phyloP scores from a whole-genome alignment of 2,888 invertebrate genomes.

The Liopterus haemorrhoidalis region DNA sequence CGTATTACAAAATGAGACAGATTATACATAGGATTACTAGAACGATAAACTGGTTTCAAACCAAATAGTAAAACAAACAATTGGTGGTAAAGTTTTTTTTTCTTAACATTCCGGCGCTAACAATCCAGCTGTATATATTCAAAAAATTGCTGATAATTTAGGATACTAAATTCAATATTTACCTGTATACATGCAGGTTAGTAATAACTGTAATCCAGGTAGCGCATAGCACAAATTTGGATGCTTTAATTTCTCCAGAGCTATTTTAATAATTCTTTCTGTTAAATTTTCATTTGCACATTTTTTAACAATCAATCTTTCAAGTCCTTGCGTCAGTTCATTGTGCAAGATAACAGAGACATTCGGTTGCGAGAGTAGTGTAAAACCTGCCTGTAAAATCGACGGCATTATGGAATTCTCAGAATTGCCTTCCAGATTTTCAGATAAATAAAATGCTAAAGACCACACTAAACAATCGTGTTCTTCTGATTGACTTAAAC shows the following conservation, averaged over 20 bases:
- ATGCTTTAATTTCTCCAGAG: slow-evolving; percentile 62
- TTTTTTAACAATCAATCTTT: slow-evolving; percentile 59
- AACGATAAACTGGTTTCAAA: too few species aligned
- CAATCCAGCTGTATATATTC: too few species aligned
- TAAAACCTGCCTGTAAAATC: slow-evolving; percentile 54
- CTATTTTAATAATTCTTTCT: slow-evolving; percentile 61
- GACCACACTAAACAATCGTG: slow-evolving; percentile 69
- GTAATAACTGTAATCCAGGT: slow-evolving; percentile 65
- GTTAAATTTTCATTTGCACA: slow-evolving; percentile 52
- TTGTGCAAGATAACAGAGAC: slow-evolving; percentile 47
- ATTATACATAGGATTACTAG: too few species aligned
- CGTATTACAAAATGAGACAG: too few species aligned
- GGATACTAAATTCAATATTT: slow-evolving; percentile 36
- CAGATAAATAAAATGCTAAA: slow-evolving; percentile 67
- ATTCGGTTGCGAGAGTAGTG: slow-evolving; percentile 46
- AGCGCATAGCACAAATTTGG: slow-evolving; percentile 64
- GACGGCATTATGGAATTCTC: slow-evolving; percentile 54
- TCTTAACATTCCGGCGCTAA: too few species aligned
- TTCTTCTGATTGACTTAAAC: slow-evolving; percentile 48
- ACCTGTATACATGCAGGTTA: slow-evolving; percentile 74
- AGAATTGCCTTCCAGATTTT: slow-evolving; percentile 61
- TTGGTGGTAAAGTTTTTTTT: too few species aligned
- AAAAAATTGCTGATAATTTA: too few species aligned
- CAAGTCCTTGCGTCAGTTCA: slow-evolving; percentile 56
- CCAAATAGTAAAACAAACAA: too few species aligned